Percentiles rank a stretch among this genome's conserved stretches.
Evolutionary conservation across 2,113 vertebrate genomes (phyloP).

Genomic region (Morone chrysops): DNA sequence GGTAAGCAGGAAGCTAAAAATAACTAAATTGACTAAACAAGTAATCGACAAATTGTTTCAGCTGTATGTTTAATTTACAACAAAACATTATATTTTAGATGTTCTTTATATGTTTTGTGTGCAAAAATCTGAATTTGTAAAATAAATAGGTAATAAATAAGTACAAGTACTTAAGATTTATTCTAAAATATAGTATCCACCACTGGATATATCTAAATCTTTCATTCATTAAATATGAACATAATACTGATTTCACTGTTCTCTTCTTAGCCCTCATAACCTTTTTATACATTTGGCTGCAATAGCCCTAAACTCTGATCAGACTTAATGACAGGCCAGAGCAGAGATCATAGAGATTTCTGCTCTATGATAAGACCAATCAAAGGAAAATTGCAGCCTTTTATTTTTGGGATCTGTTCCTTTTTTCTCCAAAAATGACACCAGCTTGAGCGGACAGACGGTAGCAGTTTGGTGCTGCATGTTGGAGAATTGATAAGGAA

Average conservation of each 20-base stretch:
- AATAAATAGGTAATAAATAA: too few relatives aligned
- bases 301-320: constrained; percentile 43
- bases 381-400: constrained; percentile 66
- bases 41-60: too few relatives aligned
- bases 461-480: constrained; percentile 77
- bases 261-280: constrained; percentile 39
- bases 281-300: constrained; percentile 35
- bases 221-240: constrained; percentile 21
- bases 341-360: constrained; percentile 53
- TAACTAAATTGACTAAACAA: too few relatives aligned
- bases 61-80: background rate
- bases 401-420: constrained; percentile 58
- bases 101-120: too few relatives aligned
- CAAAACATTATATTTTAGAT: background rate
- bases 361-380: constrained; percentile 75
- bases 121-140: too few relatives aligned
- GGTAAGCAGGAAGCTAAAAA: background rate
- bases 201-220: constrained; percentile 12
- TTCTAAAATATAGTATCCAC: too few relatives aligned
- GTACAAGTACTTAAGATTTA: too few relatives aligned
- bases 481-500: constrained; percentile 77
- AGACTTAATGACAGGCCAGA: constrained; percentile 60
- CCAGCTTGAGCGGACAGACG: constrained; percentile 64
- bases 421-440: constrained; percentile 42
- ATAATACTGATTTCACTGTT: constrained; percentile 20